phyloP scores from a whole-genome alignment of 2,888 invertebrate species.

The Caenorhabditis virilis region DNA sequence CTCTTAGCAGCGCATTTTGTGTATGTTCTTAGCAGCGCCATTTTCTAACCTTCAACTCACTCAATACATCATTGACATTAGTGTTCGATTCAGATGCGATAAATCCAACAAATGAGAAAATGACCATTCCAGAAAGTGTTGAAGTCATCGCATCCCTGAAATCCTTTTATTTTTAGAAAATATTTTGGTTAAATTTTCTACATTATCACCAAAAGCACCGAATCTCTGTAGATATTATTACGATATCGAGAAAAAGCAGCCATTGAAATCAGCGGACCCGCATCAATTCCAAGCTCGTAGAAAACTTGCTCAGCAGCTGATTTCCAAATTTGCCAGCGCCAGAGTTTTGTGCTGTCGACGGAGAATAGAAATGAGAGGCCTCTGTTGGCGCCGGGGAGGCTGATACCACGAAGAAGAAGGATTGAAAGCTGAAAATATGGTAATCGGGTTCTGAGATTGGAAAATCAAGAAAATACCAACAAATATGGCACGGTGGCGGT shows the following conservation, averaged over 20 bases:
- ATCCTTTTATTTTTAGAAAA: too few species aligned
- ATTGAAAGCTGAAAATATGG: constrained; percentile 62
- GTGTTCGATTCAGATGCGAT: constrained; percentile 51
- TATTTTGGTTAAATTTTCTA: constrained; percentile 11
- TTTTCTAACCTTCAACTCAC: constrained; percentile 48
- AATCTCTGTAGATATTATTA: constrained; percentile 66
- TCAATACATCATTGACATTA: constrained; percentile 48
- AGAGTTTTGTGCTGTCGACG: constrained; percentile 43
- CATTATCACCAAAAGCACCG: constrained; percentile 60
- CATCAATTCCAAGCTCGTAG: constrained; percentile 70
- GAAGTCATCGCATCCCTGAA: constrained; percentile 61
- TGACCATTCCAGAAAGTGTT: constrained; percentile 62
- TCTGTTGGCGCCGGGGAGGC: constrained; percentile 59
- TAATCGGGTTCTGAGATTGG: too few species aligned
- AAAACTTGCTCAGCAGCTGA: constrained; percentile 71
- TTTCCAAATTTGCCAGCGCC: constrained; percentile 69
- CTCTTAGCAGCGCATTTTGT: too few species aligned
- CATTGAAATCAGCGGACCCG: constrained; percentile 65
- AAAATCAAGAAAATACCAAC: too few species aligned
- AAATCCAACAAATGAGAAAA: constrained; percentile 65
- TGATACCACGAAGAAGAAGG: constrained; percentile 63
- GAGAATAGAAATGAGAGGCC: constrained; percentile 61
- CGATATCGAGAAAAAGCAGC: constrained; percentile 63
- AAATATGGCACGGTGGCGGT: constrained; percentile 66
- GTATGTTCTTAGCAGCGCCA: too few species aligned